Percentiles rank a stretch among this genome's conserved stretches.
These are phyloP conservation scores for Hyles vespertilio DNA, from an alignment of 1,140 invertebrate genomes.

Conservation along the genomic window DNA sequence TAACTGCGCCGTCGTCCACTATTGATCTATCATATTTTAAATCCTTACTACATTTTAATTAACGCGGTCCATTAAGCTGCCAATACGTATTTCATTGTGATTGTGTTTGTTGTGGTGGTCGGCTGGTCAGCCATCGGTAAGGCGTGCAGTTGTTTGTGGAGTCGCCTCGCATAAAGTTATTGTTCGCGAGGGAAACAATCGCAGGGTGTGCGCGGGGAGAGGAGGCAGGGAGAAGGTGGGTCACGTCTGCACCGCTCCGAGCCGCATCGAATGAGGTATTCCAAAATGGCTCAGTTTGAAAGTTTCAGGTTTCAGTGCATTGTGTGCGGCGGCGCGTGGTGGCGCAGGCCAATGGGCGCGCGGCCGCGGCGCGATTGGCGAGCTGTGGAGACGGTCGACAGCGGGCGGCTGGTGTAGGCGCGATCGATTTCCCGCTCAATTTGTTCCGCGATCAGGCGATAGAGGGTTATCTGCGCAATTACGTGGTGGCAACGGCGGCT, in stretches of 20 bases:
- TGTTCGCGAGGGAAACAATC: background rate
- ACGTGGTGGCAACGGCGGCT: background rate
- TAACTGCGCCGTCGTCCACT: no score
- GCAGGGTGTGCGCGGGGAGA: background rate
- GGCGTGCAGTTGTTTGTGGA: no score
- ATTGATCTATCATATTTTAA: no score
- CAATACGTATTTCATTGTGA: no score
- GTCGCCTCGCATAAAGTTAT: no score
- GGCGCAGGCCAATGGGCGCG: background rate
- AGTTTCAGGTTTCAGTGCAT: conserved; percentile 9
- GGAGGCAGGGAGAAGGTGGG: no score
- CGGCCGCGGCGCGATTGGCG: background rate
- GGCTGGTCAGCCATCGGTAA: no score
- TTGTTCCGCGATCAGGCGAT: conserved; percentile 4
- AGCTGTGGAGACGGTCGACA: background rate
- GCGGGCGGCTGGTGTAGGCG: no score
- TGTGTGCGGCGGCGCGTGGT: conserved; percentile 7
- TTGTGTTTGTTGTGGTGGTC: no score
- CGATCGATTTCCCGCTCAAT: conserved; percentile 4
- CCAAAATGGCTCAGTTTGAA: conserved; percentile 5
- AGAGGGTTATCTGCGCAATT: conserved; percentile 5
- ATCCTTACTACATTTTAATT: no score
- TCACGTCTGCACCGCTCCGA: background rate
- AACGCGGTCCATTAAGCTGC: no score
- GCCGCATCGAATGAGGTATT: conserved; percentile 7